Conservation (phyloP, 1,140 invertebrate species). For the Cyclina sinensis region DNA sequence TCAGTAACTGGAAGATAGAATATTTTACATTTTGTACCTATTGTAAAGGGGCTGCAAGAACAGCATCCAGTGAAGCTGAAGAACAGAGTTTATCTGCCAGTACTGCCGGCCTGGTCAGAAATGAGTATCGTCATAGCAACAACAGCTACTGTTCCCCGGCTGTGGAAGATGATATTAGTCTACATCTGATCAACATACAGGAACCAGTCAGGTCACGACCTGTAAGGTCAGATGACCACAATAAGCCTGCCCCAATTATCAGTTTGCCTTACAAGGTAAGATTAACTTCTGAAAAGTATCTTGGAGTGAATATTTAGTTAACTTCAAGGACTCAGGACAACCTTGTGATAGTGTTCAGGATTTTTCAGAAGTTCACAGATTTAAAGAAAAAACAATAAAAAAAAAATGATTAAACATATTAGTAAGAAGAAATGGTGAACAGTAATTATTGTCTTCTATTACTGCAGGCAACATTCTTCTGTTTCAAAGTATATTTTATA, state of each 20-base stretch:
- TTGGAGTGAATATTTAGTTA: too few relatives aligned
- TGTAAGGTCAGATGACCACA: neutral
- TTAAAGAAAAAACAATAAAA: too few relatives aligned
- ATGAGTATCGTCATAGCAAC: slow-evolving; percentile 59
- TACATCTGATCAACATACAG: neutral
- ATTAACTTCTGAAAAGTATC: neutral
- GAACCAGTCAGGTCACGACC: neutral
- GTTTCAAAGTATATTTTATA: too few relatives aligned
- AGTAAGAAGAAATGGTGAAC: too few relatives aligned
- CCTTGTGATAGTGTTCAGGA: neutral
- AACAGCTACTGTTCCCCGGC: slow-evolving; percentile 5
- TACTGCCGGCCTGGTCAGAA: slow-evolving; percentile 77
- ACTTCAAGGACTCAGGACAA: too few relatives aligned
- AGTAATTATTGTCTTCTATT: too few relatives aligned
- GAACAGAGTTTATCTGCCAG: slow-evolving; percentile 79
- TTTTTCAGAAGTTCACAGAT: neutral
- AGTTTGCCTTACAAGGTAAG: slow-evolving; percentile 60
- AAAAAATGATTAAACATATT: too few relatives aligned
- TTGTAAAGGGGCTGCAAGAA: neutral
- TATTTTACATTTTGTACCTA: too few relatives aligned
- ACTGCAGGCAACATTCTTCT: too few relatives aligned
- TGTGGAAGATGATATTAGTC: neutral
- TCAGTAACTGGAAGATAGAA: too few relatives aligned
- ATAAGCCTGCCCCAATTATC: slow-evolving; percentile 54
- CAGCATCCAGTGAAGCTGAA: slow-evolving; percentile 71